Base-by-base conservation (phyloP, 2,888 invertebrate genomes). In the Oasisia sp. region DNA sequence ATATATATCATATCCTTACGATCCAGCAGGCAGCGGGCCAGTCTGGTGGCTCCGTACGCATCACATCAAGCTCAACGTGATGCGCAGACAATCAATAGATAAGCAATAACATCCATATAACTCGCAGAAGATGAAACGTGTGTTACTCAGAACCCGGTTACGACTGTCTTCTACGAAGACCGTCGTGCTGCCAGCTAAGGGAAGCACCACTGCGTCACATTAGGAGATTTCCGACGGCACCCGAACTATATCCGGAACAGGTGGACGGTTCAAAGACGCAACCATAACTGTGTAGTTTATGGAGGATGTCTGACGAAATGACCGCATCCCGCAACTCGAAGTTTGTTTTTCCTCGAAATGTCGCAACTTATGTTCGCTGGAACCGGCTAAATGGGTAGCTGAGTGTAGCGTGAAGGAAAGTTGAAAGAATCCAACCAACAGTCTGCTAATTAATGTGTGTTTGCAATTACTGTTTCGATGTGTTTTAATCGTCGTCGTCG, bases 281-380 rank as follows among this genome's bases (percentile, higher is more conserved):
- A 27, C 19, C 74, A 27, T 74, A 74, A 74, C 27, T 74, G n/a
- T 74, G n/a, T 74, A 74, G n/a, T 74, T 74, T 74, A 74, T 27
- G 74, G 74, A 19, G 74, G 74, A 74, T 74, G 74, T 74, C 74
- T 27, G 74, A 74, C 74, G 74, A 74, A 74, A 74, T n/a, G 74
- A 74, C 74, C 74, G 74, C 74, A 27, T 74, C 74, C n/a, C 74
- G 27, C 14, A 74, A 27, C 19, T 74, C 50, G 14, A 50, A 50
- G 50, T 50, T 50, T 7, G 14, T 7, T 50, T 50, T 50, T 50
- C 50, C 8, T 14, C 74, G 74, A 27, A 74, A 27, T 19, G 74
- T n/a, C 74, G 27, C 27, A 19, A 74, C 19, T 19, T 0, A 7
- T 74, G 74, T 74, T 74, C 0, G 19, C 14, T 14, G 19, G 27